A percentile compares a stretch with the other conserved stretches of the same genome.
These are phyloP conservation scores for Agelas oroides DNA, from an alignment of 37 sponge, comb jelly and placozoan genomes.

Conservation along the genomic window DNA sequence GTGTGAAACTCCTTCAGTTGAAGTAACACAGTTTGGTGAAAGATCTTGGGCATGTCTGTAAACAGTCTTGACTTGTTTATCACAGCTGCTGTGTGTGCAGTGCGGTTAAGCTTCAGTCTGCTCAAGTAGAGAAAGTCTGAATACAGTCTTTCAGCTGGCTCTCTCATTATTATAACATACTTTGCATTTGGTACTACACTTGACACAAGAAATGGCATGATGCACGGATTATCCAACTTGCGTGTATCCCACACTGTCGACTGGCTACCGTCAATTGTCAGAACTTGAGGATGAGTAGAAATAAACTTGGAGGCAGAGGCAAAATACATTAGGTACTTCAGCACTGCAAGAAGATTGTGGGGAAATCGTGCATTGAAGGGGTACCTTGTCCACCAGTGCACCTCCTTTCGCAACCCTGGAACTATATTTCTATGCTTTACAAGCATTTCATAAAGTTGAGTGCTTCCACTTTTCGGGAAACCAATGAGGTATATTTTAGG, in stretches of 20 bases:
- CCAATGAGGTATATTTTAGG: constrained; percentile 69
- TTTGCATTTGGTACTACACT: constrained; percentile 56
- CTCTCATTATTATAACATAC: constrained; percentile 57
- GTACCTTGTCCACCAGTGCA: constrained; percentile 57
- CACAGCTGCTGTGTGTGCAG: too few relatives aligned
- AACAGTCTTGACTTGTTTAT: too few relatives aligned
- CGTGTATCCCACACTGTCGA: constrained; percentile 55
- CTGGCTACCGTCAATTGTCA: constrained; percentile 21
- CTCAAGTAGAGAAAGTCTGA: constrained; percentile 58
- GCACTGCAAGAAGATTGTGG: constrained; percentile 5
- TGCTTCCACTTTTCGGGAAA: constrained; percentile 72
- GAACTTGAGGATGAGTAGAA: neutral
- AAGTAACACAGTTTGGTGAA: too few relatives aligned
- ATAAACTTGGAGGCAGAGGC: neutral
- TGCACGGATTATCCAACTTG: constrained; percentile 22
- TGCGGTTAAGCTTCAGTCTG: too few relatives aligned
- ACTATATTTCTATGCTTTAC: constrained; percentile 34
- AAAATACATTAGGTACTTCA: constrained; percentile 34
- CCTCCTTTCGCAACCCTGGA: constrained; percentile 52
- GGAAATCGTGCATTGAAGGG: constrained; percentile 35
- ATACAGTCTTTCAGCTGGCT: constrained; percentile 51
- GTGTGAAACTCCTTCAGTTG: too few relatives aligned
- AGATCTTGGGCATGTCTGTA: too few relatives aligned
- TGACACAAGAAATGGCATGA: constrained; percentile 31
- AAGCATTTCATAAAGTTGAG: constrained; percentile 62